A percentile compares a stretch with the other conserved stretches of the same genome.
Conservation (phyloP, 2,113 vertebrate genomes). For the Zapornia atra region DNA sequence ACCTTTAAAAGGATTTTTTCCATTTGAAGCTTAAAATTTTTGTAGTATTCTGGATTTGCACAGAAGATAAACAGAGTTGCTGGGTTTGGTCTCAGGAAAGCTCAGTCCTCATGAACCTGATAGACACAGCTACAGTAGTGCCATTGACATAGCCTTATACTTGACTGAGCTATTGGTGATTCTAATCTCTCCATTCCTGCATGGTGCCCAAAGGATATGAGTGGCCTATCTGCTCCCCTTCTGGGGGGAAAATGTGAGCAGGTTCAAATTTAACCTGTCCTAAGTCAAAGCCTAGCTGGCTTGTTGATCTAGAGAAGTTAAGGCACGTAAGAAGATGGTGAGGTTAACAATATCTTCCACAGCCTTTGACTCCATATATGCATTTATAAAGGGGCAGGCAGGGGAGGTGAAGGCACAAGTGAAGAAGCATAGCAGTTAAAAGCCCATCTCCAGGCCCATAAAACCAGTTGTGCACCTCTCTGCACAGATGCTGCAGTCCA, state of each 20-base stretch:
- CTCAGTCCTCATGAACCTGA: accelerated
- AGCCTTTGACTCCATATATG: not conserved
- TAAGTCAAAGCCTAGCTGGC: not conserved
- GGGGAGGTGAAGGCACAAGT: not conserved
- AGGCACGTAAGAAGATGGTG: not conserved
- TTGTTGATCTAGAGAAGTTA: not conserved
- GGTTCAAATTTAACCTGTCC: not conserved
- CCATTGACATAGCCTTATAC: not conserved
- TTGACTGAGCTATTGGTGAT: not conserved
- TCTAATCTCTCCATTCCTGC: not conserved
- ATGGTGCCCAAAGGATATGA: not conserved
- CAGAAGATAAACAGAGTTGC: not conserved
- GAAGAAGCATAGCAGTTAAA: not conserved
- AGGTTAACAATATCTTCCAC: not conserved
- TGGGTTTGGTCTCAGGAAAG: not conserved
- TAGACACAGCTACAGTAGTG: not conserved
- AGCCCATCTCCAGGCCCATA: not conserved
- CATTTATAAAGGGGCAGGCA: not conserved
- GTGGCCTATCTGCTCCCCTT: not conserved
- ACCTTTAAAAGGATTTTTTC: conserved; percentile 11
- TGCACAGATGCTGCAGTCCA: not conserved
- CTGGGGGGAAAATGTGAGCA: not conserved
- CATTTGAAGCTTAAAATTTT: not conserved
- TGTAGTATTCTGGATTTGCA: not conserved
- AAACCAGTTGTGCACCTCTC: not conserved